Evolutionary conservation across 2,888 invertebrate species (phyloP).

Genomic region (Pedicia rivosa): DNA sequence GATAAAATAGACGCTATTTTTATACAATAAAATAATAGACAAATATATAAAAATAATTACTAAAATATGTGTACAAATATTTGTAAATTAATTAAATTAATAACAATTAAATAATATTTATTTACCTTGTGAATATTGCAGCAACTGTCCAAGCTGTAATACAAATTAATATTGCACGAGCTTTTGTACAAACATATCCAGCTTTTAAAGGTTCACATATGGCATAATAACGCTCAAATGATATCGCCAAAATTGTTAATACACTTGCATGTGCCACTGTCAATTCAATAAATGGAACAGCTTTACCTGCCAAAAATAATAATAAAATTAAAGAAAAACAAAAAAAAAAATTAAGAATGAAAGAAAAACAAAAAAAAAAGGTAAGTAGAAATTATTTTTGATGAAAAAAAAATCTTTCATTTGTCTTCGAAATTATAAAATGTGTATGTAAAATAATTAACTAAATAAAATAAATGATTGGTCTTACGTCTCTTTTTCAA

Average conservation of each 20-base stretch:
- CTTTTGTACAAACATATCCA: slow-evolving; percentile 78
- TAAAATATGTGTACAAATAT: neutral
- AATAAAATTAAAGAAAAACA: too few relatives aligned
- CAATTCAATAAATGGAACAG: slow-evolving; percentile 82
- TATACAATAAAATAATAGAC: too few relatives aligned
- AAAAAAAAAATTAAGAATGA: too few relatives aligned
- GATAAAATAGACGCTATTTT: too few relatives aligned
- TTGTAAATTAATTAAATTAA: neutral
- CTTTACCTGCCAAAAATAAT: slow-evolving; percentile 54
- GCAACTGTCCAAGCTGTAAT: slow-evolving; percentile 71
- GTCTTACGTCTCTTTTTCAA: too few relatives aligned
- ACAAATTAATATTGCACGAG: slow-evolving; percentile 67
- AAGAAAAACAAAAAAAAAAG: too few relatives aligned
- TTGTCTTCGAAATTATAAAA: too few relatives aligned
- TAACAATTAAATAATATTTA: slow-evolving; percentile 6
- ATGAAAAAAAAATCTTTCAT: too few relatives aligned
- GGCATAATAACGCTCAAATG: slow-evolving; percentile 80
- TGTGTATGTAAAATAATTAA: too few relatives aligned
- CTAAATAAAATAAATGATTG: too few relatives aligned
- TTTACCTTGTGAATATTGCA: slow-evolving; percentile 72
- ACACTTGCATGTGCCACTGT: slow-evolving; percentile 87
- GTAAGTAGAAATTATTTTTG: too few relatives aligned
- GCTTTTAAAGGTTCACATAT: slow-evolving; percentile 85
- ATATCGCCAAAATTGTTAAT: slow-evolving; percentile 82
- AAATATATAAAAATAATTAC: neutral